Evolutionary conservation across 1,140 invertebrate genomes (phyloP).

Genomic region (Calosoma granatense): DNA sequence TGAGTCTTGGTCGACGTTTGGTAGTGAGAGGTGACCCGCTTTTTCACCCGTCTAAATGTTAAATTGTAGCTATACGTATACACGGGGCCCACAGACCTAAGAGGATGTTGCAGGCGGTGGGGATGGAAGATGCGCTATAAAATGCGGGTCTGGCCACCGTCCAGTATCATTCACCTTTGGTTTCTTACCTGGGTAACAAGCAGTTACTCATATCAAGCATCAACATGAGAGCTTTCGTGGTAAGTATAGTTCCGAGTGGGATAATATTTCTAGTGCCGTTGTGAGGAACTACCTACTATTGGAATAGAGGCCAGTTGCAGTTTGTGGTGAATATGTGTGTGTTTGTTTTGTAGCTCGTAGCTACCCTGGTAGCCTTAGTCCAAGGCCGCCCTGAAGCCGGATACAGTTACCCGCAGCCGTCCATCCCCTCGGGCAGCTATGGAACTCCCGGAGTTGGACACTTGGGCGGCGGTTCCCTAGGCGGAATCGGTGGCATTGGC

Average conservation of each 20-base stretch:
- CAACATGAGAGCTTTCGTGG: slow-evolving; percentile 23
- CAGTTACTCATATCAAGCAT: slow-evolving; percentile 18
- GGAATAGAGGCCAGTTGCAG: too few species aligned
- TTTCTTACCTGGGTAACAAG: slow-evolving; percentile 22
- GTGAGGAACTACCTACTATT: not conserved
- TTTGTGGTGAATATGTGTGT: slow-evolving; percentile 11
- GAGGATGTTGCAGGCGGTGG: slow-evolving; percentile 4
- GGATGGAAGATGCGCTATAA: slow-evolving; percentile 23
- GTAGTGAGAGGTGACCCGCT: slow-evolving; percentile 27
- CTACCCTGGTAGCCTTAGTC: slow-evolving; percentile 22
- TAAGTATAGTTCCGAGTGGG: slow-evolving; percentile 19
- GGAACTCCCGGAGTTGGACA: slow-evolving; percentile 21
- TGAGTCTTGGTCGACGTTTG: not conserved
- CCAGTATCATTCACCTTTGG: slow-evolving; percentile 18
- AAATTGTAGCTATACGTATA: slow-evolving; percentile 16
- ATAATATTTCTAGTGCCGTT: not conserved
- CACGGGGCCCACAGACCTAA: not conserved
- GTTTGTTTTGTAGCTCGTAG: slow-evolving; percentile 20
- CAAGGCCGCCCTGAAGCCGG: slow-evolving; percentile 28
- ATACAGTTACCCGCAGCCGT: slow-evolving; percentile 24
- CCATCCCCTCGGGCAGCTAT: slow-evolving; percentile 22
- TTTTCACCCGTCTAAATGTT: slow-evolving; percentile 24
- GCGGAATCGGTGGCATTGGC: slow-evolving; percentile 12
- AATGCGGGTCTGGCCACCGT: slow-evolving; percentile 14
- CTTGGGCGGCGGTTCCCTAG: slow-evolving; percentile 10